phyloP scores from a whole-genome alignment of 2,797 vertebrate species.

The Melanotaenia pygmaea region DNA sequence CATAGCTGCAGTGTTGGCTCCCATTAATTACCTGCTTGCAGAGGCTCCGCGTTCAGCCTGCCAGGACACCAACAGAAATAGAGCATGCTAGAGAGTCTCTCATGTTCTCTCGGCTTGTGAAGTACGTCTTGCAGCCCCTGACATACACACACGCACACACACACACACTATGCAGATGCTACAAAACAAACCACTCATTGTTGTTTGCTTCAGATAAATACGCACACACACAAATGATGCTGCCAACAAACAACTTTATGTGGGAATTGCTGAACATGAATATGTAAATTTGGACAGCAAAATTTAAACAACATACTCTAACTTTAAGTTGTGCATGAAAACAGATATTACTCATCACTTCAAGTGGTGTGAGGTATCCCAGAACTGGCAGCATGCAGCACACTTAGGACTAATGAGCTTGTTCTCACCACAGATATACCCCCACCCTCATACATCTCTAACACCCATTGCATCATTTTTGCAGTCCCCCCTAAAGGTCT shows the following conservation, averaged over 20 bases:
- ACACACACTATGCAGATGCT: slow-evolving; percentile 10
- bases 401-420: slow-evolving; percentile 80
- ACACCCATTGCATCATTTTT: slow-evolving; percentile 38
- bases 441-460: not conserved
- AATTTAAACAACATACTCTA: slow-evolving; percentile 27
- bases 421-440: slow-evolving; percentile 58
- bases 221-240: not conserved
- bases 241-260: slow-evolving; percentile 49
- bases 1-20: slow-evolving; percentile 43
- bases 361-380: slow-evolving; percentile 44
- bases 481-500: slow-evolving; percentile 33
- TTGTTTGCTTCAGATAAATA: slow-evolving; percentile 48
- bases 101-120: slow-evolving; percentile 43
- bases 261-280: slow-evolving; percentile 53
- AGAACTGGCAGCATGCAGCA: slow-evolving; percentile 38
- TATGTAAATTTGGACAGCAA: slow-evolving; percentile 61
- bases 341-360: slow-evolving; percentile 43
- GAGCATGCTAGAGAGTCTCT: slow-evolving; percentile 36
- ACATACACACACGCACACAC: slow-evolving; percentile 16
- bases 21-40: slow-evolving; percentile 74
- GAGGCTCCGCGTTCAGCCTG: slow-evolving; percentile 57
- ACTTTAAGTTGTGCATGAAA: slow-evolving; percentile 1
- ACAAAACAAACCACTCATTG: not conserved
- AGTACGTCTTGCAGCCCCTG: slow-evolving; percentile 36
- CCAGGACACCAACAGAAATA: slow-evolving; percentile 57